Conservation (phyloP, 2,113 vertebrate species). For the Nycticorax nycticorax region DNA sequence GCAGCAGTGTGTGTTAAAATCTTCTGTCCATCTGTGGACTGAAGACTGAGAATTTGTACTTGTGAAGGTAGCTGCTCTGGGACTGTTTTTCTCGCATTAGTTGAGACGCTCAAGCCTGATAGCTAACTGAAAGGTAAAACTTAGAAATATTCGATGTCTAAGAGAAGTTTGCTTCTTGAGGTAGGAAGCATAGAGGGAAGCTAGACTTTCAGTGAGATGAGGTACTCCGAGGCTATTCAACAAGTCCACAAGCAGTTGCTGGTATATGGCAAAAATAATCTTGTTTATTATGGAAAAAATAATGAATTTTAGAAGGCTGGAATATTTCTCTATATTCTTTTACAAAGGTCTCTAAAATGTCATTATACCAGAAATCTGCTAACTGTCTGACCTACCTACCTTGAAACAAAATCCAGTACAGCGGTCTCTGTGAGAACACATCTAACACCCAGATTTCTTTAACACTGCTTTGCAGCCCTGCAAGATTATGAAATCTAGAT, state of each 20-base stretch:
- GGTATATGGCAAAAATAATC: not conserved
- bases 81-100: not conserved
- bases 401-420: not conserved
- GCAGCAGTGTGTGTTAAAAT: not conserved
- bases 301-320: not conserved
- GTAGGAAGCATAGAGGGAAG: not conserved
- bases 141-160: not conserved
- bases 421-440: not conserved
- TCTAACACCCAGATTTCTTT: not conserved
- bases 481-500: not conserved
- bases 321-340: not conserved
- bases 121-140: not conserved
- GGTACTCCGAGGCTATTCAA: not conserved
- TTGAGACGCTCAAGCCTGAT: accelerated
- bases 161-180: not conserved
- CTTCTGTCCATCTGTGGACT: not conserved
- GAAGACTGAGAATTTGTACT: not conserved
- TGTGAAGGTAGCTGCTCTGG: not conserved
- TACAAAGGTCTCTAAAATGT: not conserved
- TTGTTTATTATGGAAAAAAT: not conserved
- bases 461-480: not conserved
- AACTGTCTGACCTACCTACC: not conserved
- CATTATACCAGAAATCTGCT: not conserved
- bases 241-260: not conserved
- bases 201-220: not conserved